Conservation (phyloP, 2,888 invertebrate species). For the Nephrocerus scutellatus region DNA sequence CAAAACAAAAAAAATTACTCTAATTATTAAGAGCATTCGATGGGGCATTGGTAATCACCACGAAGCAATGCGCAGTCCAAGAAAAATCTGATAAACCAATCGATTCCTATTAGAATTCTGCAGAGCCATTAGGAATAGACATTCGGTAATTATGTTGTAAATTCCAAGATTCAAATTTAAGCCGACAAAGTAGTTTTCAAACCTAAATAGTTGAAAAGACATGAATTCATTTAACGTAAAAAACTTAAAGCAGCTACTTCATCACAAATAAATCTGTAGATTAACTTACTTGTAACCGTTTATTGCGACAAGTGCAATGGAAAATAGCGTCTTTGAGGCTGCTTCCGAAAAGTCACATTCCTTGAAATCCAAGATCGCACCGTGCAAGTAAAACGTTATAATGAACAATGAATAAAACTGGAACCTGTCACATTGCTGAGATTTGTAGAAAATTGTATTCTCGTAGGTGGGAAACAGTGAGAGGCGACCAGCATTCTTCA, state of each 20-base stretch:
- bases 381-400: slow-evolving; percentile 43
- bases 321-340: slow-evolving; percentile 39
- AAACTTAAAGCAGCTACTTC: too few species aligned
- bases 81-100: slow-evolving; percentile 41
- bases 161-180: slow-evolving; percentile 43
- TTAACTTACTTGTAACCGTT: slow-evolving; percentile 38
- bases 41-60: slow-evolving; percentile 28
- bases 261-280: slow-evolving; percentile 1
- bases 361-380: slow-evolving; percentile 41
- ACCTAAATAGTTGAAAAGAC: slow-evolving; percentile 29
- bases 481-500: slow-evolving; percentile 42
- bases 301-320: slow-evolving; percentile 37
- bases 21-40: background rate
- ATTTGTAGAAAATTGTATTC: slow-evolving; percentile 44
- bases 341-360: slow-evolving; percentile 42
- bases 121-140: slow-evolving; percentile 38
- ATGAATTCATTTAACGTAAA: background rate
- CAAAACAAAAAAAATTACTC: too few species aligned
- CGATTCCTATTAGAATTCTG: slow-evolving; percentile 40
- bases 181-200: slow-evolving; percentile 46
- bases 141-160: slow-evolving; percentile 43
- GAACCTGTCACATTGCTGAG: slow-evolving; percentile 44
- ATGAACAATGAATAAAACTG: slow-evolving; percentile 45
- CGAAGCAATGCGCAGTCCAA: slow-evolving; percentile 42
- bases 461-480: slow-evolving; percentile 46